Evolutionary conservation across 2,888 invertebrate genomes (phyloP).

Genomic region (Himalopsyche anomala): DNA sequence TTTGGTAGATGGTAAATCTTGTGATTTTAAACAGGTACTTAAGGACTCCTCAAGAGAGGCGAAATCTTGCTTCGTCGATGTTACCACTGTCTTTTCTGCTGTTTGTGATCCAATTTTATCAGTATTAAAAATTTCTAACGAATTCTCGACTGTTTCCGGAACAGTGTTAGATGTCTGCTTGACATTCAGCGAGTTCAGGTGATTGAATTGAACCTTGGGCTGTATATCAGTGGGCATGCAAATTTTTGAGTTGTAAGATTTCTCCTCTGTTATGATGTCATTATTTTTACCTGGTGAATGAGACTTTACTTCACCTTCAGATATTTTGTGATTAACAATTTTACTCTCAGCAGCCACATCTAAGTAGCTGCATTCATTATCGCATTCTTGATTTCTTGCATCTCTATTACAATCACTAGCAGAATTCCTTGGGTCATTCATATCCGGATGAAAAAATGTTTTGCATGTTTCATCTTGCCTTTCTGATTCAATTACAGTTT

Average conservation of each 20-base stretch:
- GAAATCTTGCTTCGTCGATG: neutral
- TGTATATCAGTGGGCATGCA: neutral
- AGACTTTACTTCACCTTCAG: neutral
- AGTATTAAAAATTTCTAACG: neutral
- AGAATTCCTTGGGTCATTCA: neutral
- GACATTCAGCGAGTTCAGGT: neutral
- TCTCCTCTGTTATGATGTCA: neutral
- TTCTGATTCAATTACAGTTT: neutral
- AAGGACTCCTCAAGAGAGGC: neutral
- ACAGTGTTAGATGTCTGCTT: neutral
- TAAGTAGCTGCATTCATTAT: neutral
- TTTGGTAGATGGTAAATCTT: neutral
- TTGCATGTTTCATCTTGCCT: neutral
- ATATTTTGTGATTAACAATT: neutral
- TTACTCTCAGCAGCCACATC: neutral
- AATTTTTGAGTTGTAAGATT: neutral
- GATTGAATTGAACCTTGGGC: neutral
- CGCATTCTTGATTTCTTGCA: neutral
- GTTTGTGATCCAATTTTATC: neutral
- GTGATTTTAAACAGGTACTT: conserved; percentile 26
- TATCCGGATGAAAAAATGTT: neutral
- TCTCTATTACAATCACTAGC: neutral
- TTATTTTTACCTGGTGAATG: neutral
- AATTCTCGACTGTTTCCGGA: neutral
- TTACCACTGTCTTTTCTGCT: neutral